Evolutionary conservation across 2,888 invertebrate genomes (phyloP), one percentile per base, ranked within the genome.

Genomic region (Therioaphis trifolii): DNA sequence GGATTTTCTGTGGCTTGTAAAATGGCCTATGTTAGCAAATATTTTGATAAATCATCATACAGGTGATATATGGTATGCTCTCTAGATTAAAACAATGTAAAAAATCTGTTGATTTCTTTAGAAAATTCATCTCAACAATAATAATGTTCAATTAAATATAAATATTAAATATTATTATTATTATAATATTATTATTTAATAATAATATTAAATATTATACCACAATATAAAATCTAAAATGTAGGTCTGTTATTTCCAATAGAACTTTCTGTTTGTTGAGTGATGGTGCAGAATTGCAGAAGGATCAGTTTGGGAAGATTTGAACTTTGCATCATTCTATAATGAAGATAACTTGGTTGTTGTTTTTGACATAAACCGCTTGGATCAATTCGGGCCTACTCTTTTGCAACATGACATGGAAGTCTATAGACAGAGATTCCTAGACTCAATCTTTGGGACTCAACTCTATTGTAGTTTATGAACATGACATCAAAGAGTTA

Each of bases 231-330:
- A 43, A 43, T 9, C n/a, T 27, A 27, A 29, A 15, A 27, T 14
- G 4, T 29, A 18, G 27, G 21, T 68, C 11, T 63, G 11, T 40
- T 0, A 79, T 55, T 82, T 82, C 86, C 88, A 89, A 12, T 89
- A 96, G 99, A 87, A 97, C 97, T 3, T 99, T 94, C 90, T 98
- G 98, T 88, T 88, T 99, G 86, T 92, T 99, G 85, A 99, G 99
- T 15, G 99, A 99, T 90, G n/a, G n/a, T 99, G 99, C 9, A 99
- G 99, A 90, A 95, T 96, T 82, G 98, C 99, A 0, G 99, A 99
- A 90, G 99, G 99, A 84, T 97, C 97, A 71, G 92, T 99, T 86
- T 99, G 98, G 98, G 98, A 99, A n/a, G n/a, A n/a, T n/a, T n/a
- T n/a, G n/a, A n/a, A n/a, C n/a, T n/a, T n/a, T n/a, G n/a, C n/a